A percentile compares a stretch with the other conserved stretches of the same genome.
Evolutionary conservation across 2,113 vertebrate genomes (phyloP).

Genomic region (human (Homo sapiens)): GRCh38 chr6:105992001-105992500

Average conservation of each 20-base stretch:
- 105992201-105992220: not conserved
- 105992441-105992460: not conserved
- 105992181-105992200: not conserved
- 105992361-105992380: no score
- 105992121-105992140: not conserved
- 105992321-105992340: not conserved
- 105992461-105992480: no score
- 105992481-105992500: no score
- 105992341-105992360: fast-evolving
- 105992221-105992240: not conserved
- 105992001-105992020: not conserved
- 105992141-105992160: not conserved
- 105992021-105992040: not conserved
- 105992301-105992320: not conserved
- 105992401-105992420: not conserved
- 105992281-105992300: not conserved
- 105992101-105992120: not conserved
- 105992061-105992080: not conserved
- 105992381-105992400: not conserved
- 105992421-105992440: not conserved
- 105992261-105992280: not conserved
- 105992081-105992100: not conserved
- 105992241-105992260: not conserved
- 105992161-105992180: not conserved
- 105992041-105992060: not conserved